Base-by-base conservation (phyloP, 1,140 invertebrate species). In the Halesus radiatus region DNA sequence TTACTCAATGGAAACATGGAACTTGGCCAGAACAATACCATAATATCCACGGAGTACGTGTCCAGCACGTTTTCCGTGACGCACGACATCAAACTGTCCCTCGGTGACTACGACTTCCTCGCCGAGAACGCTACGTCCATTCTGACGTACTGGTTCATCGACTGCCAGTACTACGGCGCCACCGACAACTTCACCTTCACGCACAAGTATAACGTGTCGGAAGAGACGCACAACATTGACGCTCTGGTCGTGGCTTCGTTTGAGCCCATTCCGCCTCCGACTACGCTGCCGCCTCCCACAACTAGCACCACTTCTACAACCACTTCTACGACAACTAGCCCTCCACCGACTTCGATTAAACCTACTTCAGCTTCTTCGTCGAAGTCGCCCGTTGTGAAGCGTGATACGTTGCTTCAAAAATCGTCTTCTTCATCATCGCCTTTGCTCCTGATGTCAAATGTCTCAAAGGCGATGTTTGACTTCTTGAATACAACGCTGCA, bases 101-200 rank as follows among this genome's bases (percentile, higher is more conserved):
- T 90, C 22, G 88, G 90, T 18, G 94, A 95, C 86, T 83, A 87
- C 50, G 84, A 91, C 54, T 94, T 90, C 85, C 84, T 95, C 20
- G 89, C 87, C 15, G 86, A 89, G 20, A 92, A 92, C 83, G 91
- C 94, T 1, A 93, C 92, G 8, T 89, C 89, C 23, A 87, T 94
- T 16, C 86, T 90, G 20, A 93, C 93, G 10, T 95, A 92, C 85
- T 96, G 95, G 95, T 95, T 95, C 84, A 89, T 95, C 58, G 92
- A 95, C 85, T 96, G 94, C 84, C 88, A 90, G 81, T 94, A 93
- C 87, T 91, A 93, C 77, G 94, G 94, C 53, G 86, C 91, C 77
- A 92, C 92, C 0, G 88, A 87, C 66, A 90, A 93, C 85, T 90
- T 92, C 37, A 86, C 88, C 23, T 92, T 94, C 79, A 84, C 86